phyloP scores from a whole-genome alignment of 2,113 vertebrate genomes.

The Chaenogobius annularis region DNA sequence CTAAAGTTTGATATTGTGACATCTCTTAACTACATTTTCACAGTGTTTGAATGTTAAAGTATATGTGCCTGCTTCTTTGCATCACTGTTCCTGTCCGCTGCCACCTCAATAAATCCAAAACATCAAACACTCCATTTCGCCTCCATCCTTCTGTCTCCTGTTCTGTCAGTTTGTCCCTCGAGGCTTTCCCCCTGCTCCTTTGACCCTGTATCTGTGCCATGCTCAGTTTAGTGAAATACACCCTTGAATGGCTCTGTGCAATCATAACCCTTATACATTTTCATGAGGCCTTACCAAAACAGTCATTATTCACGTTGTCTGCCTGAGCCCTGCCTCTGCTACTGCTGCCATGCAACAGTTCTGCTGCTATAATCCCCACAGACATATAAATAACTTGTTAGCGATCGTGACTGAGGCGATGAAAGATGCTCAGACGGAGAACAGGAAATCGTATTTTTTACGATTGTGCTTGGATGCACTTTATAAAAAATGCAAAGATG shows the following conservation, averaged over 20 bases:
- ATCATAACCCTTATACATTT: conserved; percentile 9
- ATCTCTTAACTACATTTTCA: neutral
- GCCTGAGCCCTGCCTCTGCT: neutral
- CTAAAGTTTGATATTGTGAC: neutral
- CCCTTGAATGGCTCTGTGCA: neutral
- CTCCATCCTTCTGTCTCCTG: conserved; percentile 12
- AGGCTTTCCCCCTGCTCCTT: too few relatives aligned
- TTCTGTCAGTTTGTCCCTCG: neutral
- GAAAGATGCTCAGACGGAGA: conserved; percentile 1
- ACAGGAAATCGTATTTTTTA: conserved; percentile 1
- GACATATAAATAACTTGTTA: neutral
- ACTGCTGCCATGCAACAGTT: neutral
- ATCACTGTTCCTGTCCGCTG: conserved; percentile 22
- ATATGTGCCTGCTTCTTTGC: neutral
- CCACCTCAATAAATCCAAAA: conserved; percentile 59
- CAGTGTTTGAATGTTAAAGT: neutral
- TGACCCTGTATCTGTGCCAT: neutral
- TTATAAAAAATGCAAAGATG: neutral
- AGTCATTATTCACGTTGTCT: conserved; percentile 11
- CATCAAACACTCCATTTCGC: conserved; percentile 39
- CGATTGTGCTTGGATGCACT: neutral
- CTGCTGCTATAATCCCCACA: neutral
- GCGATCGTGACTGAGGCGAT: neutral
- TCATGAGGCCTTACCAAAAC: conserved; percentile 17
- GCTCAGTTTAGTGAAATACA: conserved; percentile 11